Evolutionary conservation across 2,797 vertebrate genomes (phyloP).

Genomic region (Mionectes olivaceus): DNA sequence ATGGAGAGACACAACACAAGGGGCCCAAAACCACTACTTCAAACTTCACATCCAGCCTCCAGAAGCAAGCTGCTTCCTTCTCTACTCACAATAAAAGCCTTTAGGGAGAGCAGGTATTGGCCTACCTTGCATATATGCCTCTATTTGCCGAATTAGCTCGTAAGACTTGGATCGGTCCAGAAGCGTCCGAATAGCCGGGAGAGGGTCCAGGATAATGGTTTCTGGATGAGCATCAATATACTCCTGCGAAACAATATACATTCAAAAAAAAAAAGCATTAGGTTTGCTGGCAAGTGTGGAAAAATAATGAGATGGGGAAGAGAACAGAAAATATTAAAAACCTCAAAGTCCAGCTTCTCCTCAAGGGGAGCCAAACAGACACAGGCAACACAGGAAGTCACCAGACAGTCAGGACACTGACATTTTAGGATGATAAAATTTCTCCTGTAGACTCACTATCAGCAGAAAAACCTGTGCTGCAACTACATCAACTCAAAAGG

Average conservation of each 20-base stretch:
- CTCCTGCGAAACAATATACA: slow-evolving; percentile 80
- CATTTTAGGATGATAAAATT: not conserved
- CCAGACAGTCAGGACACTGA: not conserved
- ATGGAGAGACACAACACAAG: not conserved
- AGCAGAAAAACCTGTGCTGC: not conserved
- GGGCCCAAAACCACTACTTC: not conserved
- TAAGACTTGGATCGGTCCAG: slow-evolving; percentile 98
- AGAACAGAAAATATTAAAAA: not conserved
- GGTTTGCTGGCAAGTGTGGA: not conserved
- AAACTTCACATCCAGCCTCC: not conserved
- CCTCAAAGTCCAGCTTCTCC: not conserved
- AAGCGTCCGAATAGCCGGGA: slow-evolving; percentile 94
- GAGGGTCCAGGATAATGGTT: slow-evolving; percentile 94
- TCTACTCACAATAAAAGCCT: not conserved
- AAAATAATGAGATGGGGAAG: not conserved
- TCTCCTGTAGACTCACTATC: not conserved
- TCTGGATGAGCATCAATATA: slow-evolving; percentile 96
- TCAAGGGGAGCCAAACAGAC: not conserved
- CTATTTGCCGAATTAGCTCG: slow-evolving; percentile 93
- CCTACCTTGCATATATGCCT: slow-evolving; percentile 94
- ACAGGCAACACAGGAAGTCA: not conserved
- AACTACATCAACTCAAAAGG: not conserved
- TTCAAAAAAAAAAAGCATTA: not conserved
- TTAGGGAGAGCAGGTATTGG: not conserved
- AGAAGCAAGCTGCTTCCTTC: not conserved